Base-by-base conservation (phyloP, 2,888 invertebrate species). In the Drosophila mettleri region DNA sequence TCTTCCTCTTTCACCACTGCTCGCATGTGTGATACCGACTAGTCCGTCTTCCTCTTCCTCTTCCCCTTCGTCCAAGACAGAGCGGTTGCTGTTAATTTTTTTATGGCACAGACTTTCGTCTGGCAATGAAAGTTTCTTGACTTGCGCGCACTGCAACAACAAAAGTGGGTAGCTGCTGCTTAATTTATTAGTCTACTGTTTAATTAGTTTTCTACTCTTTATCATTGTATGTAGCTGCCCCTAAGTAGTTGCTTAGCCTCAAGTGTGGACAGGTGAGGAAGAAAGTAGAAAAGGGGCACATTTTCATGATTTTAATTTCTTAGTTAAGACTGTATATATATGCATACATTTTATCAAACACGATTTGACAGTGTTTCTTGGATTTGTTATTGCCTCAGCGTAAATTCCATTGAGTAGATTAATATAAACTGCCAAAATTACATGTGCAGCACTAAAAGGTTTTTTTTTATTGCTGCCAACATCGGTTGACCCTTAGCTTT, bases 121-220 rank as follows among this genome's bases (percentile, higher is more conserved):
- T 81, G 74, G 62, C 57, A 83, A 83, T 71, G 87, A 83, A 83
- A 83, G 85, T 87, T 83, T 85, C 79, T 81, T 84, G 72, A 69
- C 71, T 74, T 66, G 59, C 63, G 64, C 55, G 45, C 33, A 39
- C n/a, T 62, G 69, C 69, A 75, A 43, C 85, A 81, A 54, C 62
- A 74, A 65, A 41, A 67, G 45, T 57, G 59, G 67, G 52, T 31
- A 78, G 69, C 63, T 77, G 64, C 77, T 69, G 76, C 67, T 70
- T 86, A 84, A 86, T 86, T 82, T 86, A 86, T 86, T 84, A 86
- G 81, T 75, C 76, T 84, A 66, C 65, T 66, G 69, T 78, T 80
- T 86, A 80, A 86, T 80, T 86, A 78, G 69, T 70, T 82, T 78
- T 81, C 70, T 75, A 69, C 63, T 62, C 65, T 68, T 66, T 60